Evolutionary conservation across 92 coral and sea anemone genomes (phyloP), one percentile per base, ranked within the genome.

Genomic region (Parazoanthus swiftii): DNA sequence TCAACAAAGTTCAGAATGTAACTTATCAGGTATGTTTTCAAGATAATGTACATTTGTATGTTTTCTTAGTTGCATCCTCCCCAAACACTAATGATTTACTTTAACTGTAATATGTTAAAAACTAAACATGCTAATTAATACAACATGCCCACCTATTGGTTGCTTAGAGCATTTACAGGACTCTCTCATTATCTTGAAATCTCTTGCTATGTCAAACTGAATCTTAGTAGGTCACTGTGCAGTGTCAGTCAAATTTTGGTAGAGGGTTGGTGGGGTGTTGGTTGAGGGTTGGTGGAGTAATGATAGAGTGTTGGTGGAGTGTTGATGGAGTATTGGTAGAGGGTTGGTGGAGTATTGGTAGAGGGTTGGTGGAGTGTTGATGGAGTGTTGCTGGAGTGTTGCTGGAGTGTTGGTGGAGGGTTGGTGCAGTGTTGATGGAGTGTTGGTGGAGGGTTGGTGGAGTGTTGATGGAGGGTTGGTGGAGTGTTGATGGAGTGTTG

Each of bases 11-110:
- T 83, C 78, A 26, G 36, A 6, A 1, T 44, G 5, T 46, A 29
- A 56, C 70, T 2, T 83, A 68, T 51, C 67, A 83, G 87, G 87
- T 83, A 39, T 78, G 82, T 46, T n/a, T 78, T 23, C 9, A 48
- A 20, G 21, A 59, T 59, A 59, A n/a, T 59, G 67, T n/a, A n/a
- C n/a, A n/a, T n/a, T n/a, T n/a, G n/a, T 59, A 16, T 71, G 43
- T 38, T 18, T 25, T 42, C 11, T 44, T 29, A 29, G 33, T 29
- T 29, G 0, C 33, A 29, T 29, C 33, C 33, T 29, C 33, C 33
- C 33, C 33, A 29, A 29, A 44, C 48, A 74, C 21, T 20, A 74
- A 16, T 36, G 21, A 8, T 35, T 68, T 21, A 0, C 48, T 44
- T 44, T 4, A 4, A 4, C 48, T 44, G 48, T 23, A 23, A 6